phyloP scores from a whole-genome alignment of 2,888 invertebrate genomes.

The Nebria brevicollis region DNA sequence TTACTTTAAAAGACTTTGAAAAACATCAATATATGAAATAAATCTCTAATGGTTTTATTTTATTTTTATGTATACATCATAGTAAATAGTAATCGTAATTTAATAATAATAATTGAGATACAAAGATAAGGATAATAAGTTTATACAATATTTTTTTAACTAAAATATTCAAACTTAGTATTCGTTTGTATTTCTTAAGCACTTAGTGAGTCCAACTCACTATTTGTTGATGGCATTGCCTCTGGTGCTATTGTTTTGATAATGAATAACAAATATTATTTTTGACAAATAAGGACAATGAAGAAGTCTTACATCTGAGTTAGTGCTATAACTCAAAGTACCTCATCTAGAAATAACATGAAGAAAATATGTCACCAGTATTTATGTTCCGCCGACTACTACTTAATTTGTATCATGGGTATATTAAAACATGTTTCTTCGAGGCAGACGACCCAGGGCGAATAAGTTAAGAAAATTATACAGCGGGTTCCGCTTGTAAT shows the following conservation, averaged over 20 bases:
- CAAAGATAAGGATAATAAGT: neutral
- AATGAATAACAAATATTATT: neutral
- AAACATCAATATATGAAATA: too few relatives aligned
- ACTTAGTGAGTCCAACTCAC: neutral
- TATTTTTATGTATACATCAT: too few relatives aligned
- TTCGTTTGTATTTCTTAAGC: too few relatives aligned
- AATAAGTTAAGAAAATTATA: neutral
- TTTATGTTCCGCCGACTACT: conserved; percentile 35
- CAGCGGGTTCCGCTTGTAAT: conserved; percentile 11
- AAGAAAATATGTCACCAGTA: conserved; percentile 22
- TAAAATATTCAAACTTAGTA: neutral
- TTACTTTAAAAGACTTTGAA: too few relatives aligned
- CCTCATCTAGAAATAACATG: neutral
- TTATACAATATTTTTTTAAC: neutral
- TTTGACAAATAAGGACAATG: neutral
- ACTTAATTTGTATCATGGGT: conserved; percentile 37
- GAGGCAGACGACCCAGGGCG: conserved; percentile 4
- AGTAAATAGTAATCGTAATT: too few relatives aligned
- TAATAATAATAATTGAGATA: too few relatives aligned
- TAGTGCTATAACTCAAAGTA: too few relatives aligned
- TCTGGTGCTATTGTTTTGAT: neutral
- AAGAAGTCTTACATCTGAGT: neutral
- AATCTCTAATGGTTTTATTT: too few relatives aligned
- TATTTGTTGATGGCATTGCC: neutral
- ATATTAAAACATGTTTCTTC: conserved; percentile 22